Evolutionary conservation across 2,797 vertebrate genomes (phyloP).

Genomic region (Knipowitschia caucasica): DNA sequence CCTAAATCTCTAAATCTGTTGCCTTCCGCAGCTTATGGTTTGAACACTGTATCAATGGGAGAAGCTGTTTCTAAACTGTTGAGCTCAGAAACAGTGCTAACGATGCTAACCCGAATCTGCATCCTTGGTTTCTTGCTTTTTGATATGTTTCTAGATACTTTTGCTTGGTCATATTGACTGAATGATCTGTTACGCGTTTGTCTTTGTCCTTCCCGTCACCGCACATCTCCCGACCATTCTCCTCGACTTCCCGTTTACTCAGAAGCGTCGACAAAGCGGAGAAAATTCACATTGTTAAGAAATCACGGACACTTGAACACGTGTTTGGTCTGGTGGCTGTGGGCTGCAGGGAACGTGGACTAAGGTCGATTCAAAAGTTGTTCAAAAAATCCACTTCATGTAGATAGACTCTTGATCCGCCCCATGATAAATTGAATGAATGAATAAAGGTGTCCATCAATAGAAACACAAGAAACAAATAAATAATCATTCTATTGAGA

Average conservation of each 20-base stretch:
- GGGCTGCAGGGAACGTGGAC: background rate
- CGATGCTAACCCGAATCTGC: conserved; percentile 50
- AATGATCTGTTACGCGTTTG: conserved; percentile 57
- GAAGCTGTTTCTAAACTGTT: conserved; percentile 24
- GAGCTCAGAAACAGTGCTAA: conserved; percentile 48
- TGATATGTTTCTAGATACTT: conserved; percentile 54
- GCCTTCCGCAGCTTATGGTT: conserved; percentile 14
- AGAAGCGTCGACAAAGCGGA: conserved; percentile 60
- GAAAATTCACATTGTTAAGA: background rate
- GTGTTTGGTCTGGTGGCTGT: conserved; percentile 9
- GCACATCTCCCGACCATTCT: conserved; percentile 14
- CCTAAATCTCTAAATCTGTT: conserved; percentile 24
- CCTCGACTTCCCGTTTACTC: conserved; percentile 30
- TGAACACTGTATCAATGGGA: conserved; percentile 28
- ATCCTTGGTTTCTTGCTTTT: conserved; percentile 59
- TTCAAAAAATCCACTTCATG: too few relatives aligned
- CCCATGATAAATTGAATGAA: too few relatives aligned
- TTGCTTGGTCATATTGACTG: conserved; percentile 67
- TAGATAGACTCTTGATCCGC: too few relatives aligned
- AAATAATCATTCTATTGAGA: too few relatives aligned
- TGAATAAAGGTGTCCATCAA: too few relatives aligned
- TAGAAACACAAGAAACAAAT: too few relatives aligned
- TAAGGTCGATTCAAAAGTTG: background rate
- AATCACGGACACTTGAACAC: background rate
- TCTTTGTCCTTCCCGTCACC: conserved; percentile 31